These are phyloP conservation scores for Falco novaeseelandiae DNA, from an alignment of 2,797 vertebrate species.

Conservation along the genomic window DNA sequence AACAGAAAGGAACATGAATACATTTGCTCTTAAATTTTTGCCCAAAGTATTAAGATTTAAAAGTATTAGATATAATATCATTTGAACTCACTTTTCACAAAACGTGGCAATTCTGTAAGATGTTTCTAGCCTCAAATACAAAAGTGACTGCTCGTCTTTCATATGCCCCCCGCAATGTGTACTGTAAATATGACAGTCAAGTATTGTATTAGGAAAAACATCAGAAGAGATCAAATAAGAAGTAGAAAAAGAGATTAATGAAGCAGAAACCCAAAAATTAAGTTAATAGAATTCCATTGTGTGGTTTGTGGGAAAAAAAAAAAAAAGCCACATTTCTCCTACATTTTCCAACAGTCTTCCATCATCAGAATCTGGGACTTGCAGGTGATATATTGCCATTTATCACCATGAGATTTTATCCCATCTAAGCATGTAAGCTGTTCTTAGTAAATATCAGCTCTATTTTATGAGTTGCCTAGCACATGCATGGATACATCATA, in stretches of 20 bases:
- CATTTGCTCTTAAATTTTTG: background rate
- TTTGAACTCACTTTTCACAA: background rate
- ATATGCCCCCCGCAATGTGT: rapidly evolving
- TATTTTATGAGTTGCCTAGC: background rate
- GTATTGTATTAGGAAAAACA: background rate
- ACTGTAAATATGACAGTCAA: background rate
- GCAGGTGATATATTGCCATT: background rate
- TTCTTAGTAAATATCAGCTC: background rate
- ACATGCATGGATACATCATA: background rate
- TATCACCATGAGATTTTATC: background rate
- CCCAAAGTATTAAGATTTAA: background rate
- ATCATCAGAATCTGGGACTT: background rate
- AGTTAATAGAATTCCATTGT: background rate
- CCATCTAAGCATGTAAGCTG: background rate
- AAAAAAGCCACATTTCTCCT: rapidly evolving
- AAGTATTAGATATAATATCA: background rate
- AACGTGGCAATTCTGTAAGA: background rate
- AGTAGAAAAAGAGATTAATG: background rate
- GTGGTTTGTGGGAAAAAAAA: background rate
- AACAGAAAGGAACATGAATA: background rate
- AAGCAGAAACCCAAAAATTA: background rate
- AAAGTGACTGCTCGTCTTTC: background rate
- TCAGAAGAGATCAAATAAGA: background rate
- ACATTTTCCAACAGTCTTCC: background rate
- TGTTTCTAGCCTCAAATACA: background rate